Conservation (phyloP, 2,113 vertebrate genomes). For the Delphinus delphis region DNA sequence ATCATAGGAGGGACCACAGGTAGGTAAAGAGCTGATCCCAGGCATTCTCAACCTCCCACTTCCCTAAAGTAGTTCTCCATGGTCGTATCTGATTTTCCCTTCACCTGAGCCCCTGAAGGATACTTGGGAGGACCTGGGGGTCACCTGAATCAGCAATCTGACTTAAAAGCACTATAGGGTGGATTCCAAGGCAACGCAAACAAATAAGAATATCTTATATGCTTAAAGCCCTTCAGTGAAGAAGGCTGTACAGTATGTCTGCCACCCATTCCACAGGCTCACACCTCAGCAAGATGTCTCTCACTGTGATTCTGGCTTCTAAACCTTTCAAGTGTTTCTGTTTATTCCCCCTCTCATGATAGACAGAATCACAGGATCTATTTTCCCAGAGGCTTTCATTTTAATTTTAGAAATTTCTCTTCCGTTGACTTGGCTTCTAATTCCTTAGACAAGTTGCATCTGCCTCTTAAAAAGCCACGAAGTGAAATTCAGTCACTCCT, state of each 20-base stretch:
- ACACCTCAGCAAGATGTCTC: neutral
- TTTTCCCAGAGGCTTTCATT: conserved; percentile 56
- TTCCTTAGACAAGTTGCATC: conserved; percentile 37
- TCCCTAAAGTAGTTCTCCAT: neutral
- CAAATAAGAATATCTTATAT: neutral
- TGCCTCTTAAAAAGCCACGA: conserved; percentile 33
- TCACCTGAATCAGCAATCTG: neutral
- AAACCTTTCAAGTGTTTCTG: conserved; percentile 17
- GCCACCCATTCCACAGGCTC: neutral
- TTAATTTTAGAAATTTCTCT: conserved; percentile 68
- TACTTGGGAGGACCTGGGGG: neutral
- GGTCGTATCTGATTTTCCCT: neutral
- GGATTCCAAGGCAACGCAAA: neutral
- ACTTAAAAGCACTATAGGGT: neutral
- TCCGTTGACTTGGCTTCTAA: conserved; percentile 55
- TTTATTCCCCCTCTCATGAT: conserved; percentile 8
- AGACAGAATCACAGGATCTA: conserved; percentile 44
- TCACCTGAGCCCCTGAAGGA: neutral
- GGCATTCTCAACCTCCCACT: neutral
- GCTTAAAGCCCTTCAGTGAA: neutral
- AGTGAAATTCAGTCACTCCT: conserved; percentile 2
- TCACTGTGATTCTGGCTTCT: conserved; percentile 36
- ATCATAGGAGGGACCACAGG: neutral
- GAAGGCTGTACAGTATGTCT: neutral
- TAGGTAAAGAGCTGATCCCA: rapidly evolving